Evolutionary conservation across 2,888 invertebrate genomes (phyloP).

Genomic region (Torymus aiolomorphi): DNA sequence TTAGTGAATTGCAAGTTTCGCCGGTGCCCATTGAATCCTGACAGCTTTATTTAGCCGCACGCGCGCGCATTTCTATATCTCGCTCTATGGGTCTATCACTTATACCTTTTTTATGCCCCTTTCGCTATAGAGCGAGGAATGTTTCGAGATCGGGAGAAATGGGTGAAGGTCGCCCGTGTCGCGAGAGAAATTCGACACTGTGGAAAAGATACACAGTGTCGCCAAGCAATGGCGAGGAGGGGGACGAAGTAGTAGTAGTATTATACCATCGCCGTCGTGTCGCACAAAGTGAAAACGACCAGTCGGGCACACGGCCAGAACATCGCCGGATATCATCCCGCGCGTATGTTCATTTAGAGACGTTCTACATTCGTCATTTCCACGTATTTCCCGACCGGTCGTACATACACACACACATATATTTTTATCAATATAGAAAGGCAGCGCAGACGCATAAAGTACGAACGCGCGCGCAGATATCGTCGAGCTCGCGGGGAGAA

Average conservation of each 20-base stretch:
- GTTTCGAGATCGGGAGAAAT: not conserved
- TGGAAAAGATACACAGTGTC: slow-evolving; percentile 52
- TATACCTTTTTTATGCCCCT: too few species aligned
- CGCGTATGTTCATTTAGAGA: slow-evolving; percentile 52
- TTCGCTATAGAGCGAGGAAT: too few species aligned
- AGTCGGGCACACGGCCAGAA: slow-evolving; percentile 61
- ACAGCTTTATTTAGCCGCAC: slow-evolving; percentile 20
- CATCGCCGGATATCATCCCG: slow-evolving; percentile 59
- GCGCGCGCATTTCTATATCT: too few species aligned
- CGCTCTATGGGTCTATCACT: too few species aligned
- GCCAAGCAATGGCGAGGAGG: slow-evolving; percentile 43
- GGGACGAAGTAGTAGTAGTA: slow-evolving; percentile 12
- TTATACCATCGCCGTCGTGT: too few species aligned
- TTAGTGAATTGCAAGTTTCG: slow-evolving; percentile 29
- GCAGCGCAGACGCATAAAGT: slow-evolving; percentile 67
- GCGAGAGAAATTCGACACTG: slow-evolving; percentile 56
- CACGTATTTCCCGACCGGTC: not conserved
- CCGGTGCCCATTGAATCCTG: not conserved
- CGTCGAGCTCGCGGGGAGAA: slow-evolving; percentile 18
- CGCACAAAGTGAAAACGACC: slow-evolving; percentile 62
- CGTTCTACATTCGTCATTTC: slow-evolving; percentile 43
- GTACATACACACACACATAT: not conserved
- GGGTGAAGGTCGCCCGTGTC: slow-evolving; percentile 37
- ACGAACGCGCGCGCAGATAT: slow-evolving; percentile 59
- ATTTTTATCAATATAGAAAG: slow-evolving; percentile 42